Evolutionary conservation across 1,140 invertebrate species (phyloP).

Genomic region (Procambarus virginalis): DNA sequence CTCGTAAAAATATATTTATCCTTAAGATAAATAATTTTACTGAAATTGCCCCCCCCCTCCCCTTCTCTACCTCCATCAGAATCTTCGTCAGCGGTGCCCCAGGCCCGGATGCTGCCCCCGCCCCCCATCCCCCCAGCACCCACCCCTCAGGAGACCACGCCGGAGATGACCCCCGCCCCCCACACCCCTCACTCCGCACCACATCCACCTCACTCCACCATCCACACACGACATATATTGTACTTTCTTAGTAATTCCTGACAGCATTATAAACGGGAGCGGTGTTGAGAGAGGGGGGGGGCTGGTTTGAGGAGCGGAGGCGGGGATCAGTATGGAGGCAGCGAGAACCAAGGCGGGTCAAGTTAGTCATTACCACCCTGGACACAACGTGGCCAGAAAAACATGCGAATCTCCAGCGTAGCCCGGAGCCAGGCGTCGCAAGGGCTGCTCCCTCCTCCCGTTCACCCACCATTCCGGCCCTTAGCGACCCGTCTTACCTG

Average conservation of each 20-base stretch:
- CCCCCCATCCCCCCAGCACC: constrained; percentile 12
- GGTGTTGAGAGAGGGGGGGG: too few relatives aligned
- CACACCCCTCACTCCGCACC: not conserved
- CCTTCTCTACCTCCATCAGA: constrained; percentile 6
- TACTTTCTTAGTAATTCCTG: too few relatives aligned
- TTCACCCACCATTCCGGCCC: not conserved
- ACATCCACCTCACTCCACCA: not conserved
- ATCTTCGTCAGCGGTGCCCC: constrained; percentile 28
- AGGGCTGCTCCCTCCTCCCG: not conserved
- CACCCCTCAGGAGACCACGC: constrained; percentile 19
- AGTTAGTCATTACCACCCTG: constrained; percentile 34
- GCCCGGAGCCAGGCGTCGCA: constrained; percentile 4
- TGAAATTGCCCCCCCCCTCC: constrained; percentile 10
- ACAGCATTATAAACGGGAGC: too few relatives aligned
- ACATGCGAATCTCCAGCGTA: constrained; percentile 36
- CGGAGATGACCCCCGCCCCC: constrained; percentile 20
- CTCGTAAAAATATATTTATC: too few relatives aligned
- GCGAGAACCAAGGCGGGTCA: constrained; percentile 23
- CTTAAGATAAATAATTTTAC: not conserved
- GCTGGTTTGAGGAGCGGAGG: not conserved
- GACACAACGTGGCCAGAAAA: constrained; percentile 38
- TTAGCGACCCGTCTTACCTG: constrained; percentile 58
- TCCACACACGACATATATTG: not conserved
- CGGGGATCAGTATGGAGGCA: not conserved
- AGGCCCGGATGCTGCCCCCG: constrained; percentile 54